These are phyloP conservation scores for Temnopleurus reevesii DNA, from an alignment of 53 echinoderm and acorn worm species.

Conservation along the genomic window DNA sequence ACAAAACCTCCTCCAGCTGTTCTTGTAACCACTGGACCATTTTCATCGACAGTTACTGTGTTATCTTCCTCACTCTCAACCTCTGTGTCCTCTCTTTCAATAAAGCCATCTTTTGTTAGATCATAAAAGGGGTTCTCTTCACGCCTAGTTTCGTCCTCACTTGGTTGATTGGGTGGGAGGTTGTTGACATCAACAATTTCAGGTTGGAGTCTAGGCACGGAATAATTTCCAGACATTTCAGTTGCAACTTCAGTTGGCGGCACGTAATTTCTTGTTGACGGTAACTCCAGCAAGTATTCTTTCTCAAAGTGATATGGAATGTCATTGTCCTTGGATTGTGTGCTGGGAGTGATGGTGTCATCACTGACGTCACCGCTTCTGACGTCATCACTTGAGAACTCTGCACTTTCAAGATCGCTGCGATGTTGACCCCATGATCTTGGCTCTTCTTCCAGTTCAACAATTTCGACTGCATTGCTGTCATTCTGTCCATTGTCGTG, in stretches of 20 bases:
- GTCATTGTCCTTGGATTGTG: not conserved
- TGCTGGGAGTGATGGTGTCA: slow-evolving; percentile 21
- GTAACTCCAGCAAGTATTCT: slow-evolving; percentile 45
- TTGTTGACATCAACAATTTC: slow-evolving; percentile 35
- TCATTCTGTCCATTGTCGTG: not conserved
- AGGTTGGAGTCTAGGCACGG: not conserved
- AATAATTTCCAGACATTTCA: not conserved
- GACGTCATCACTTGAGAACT: slow-evolving; percentile 32
- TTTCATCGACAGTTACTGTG: not conserved
- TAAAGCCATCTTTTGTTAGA: not conserved
- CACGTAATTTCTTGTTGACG: not conserved
- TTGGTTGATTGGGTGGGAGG: not conserved
- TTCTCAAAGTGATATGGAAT: slow-evolving; percentile 29
- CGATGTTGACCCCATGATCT: slow-evolving; percentile 5
- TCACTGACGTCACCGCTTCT: slow-evolving; percentile 35
- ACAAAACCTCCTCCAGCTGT: slow-evolving; percentile 43
- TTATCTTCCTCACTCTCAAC: slow-evolving; percentile 22
- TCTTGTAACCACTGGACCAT: slow-evolving; percentile 27
- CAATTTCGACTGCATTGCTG: not conserved
- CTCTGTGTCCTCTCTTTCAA: slow-evolving; percentile 25
- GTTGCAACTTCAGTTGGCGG: not conserved
- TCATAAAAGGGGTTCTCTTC: not conserved
- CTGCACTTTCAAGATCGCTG: not conserved
- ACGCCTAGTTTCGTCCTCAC: not conserved
- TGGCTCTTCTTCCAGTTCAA: slow-evolving; percentile 40